phyloP scores from a whole-genome alignment of 2,797 vertebrate genomes.

The Chaetophractus vellerosus region DNA sequence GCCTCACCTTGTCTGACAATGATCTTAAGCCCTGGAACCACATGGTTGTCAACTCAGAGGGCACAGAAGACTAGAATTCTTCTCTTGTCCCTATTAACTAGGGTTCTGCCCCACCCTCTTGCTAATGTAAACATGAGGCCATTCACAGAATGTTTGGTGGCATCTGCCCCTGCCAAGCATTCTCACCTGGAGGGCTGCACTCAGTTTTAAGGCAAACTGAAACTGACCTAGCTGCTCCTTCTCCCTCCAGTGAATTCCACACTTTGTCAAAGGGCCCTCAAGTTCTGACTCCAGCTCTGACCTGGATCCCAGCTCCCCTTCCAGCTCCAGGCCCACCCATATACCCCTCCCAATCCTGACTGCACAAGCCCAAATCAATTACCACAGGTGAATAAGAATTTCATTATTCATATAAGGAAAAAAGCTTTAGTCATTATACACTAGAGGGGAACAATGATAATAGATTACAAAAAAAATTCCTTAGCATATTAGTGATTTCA shows the following conservation, averaged over 20 bases:
- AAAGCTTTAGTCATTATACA: no score
- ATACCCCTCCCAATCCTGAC: background rate
- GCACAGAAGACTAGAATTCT: background rate
- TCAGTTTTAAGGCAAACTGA: background rate
- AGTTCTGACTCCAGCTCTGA: background rate
- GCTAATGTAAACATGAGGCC: background rate
- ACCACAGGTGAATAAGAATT: background rate
- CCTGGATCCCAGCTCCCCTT: background rate
- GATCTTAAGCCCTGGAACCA: no score
- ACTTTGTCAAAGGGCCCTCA: background rate
- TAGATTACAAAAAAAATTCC: no score
- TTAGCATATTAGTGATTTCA: no score
- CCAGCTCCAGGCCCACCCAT: background rate
- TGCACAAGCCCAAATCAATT: background rate
- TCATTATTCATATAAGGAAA: background rate
- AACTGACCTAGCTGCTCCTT: background rate
- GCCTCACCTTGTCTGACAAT: no score
- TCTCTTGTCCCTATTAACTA: no score
- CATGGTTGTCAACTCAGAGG: background rate
- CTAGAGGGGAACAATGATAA: no score
- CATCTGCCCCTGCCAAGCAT: background rate
- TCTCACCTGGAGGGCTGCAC: background rate
- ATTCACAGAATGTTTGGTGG: background rate
- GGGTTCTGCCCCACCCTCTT: no score
- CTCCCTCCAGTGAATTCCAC: background rate